phyloP scores from a whole-genome alignment of 2,797 vertebrate species.

The Triplophysa yarkandensis region DNA sequence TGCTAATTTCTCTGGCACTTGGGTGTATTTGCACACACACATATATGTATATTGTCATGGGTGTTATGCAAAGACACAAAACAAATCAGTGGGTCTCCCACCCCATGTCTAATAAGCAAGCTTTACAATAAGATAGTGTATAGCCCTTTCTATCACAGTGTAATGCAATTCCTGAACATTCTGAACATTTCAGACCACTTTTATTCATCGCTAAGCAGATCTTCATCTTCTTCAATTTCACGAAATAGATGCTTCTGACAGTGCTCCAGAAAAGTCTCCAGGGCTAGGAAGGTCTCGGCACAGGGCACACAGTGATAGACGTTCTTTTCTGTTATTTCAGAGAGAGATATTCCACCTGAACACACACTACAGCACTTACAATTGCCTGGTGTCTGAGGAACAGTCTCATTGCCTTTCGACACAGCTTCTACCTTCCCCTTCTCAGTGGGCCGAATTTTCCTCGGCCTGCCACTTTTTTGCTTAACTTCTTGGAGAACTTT shows the following conservation, averaged over 20 bases:
- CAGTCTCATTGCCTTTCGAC: slow-evolving; percentile 69
- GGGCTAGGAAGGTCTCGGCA: slow-evolving; percentile 67
- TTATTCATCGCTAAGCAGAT: slow-evolving; percentile 7
- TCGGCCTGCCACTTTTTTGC: slow-evolving; percentile 30
- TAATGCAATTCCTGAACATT: slow-evolving; percentile 12
- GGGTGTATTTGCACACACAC: neutral
- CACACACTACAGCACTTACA: slow-evolving; percentile 73
- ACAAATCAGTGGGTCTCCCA: neutral
- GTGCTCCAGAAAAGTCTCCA: slow-evolving; percentile 74
- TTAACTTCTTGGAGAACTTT: slow-evolving; percentile 8
- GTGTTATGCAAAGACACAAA: neutral
- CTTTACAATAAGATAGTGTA: neutral
- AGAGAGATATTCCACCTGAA: slow-evolving; percentile 62
- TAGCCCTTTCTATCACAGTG: neutral
- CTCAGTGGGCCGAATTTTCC: slow-evolving; percentile 9
- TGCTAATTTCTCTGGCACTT: slow-evolving; percentile 6
- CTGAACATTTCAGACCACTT: neutral
- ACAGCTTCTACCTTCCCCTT: slow-evolving; percentile 45
- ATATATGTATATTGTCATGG: neutral
- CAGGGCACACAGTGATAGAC: slow-evolving; percentile 79
- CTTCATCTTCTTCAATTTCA: slow-evolving; percentile 16
- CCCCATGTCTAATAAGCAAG: too few relatives aligned
- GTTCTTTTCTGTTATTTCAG: slow-evolving; percentile 58
- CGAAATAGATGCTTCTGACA: slow-evolving; percentile 73
- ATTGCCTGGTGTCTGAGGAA: slow-evolving; percentile 64